Evolutionary conservation across 2,113 vertebrate species (phyloP).

Genomic region (Apteryx mantelli): DNA sequence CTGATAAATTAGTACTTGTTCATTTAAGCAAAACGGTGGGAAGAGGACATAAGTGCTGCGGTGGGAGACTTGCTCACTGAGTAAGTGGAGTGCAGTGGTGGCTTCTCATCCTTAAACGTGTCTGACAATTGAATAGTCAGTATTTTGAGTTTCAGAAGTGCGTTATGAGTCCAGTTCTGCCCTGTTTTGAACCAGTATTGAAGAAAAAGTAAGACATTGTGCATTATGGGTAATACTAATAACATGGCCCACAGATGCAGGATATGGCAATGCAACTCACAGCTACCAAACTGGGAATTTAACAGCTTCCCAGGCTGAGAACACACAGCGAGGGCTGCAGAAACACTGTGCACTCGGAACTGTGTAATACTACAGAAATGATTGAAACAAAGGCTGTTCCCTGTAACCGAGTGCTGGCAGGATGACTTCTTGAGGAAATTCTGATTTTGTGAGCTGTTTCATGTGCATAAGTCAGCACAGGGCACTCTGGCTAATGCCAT

Average conservation of each 20-base stretch:
- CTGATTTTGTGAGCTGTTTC: background rate
- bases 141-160: background rate
- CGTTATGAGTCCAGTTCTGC: accelerated
- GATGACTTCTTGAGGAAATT: background rate
- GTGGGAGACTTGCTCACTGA: background rate
- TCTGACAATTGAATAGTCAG: background rate
- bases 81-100: background rate
- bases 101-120: background rate
- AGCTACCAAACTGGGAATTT: background rate
- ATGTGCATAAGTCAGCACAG: background rate
- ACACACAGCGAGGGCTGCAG: background rate
- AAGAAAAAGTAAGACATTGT: background rate
- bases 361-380: background rate
- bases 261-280: background rate
- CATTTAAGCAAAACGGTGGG: background rate
- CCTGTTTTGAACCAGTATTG: background rate
- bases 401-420: background rate
- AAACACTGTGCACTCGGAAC: background rate
- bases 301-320: background rate
- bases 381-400: background rate
- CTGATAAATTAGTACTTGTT: background rate
- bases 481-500: accelerated
- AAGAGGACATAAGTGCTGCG: background rate
- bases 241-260: background rate
- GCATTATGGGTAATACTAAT: background rate